Percentiles rank a stretch among this genome's conserved stretches.
Evolutionary conservation across 2,888 invertebrate species (phyloP).

Genomic region (Mimas tiliae): DNA sequence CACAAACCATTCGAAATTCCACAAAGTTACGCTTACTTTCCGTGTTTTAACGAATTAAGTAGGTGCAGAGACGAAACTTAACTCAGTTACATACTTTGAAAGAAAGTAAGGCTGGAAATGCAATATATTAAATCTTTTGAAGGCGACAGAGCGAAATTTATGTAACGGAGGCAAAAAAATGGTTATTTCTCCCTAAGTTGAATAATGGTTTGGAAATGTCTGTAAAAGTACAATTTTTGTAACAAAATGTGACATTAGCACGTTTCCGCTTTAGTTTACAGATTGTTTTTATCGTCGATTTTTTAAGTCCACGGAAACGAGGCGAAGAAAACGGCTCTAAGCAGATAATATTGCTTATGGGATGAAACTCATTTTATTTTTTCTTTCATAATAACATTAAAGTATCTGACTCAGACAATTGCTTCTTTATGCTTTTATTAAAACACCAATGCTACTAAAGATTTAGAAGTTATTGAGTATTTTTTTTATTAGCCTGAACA

Average conservation of each 20-base stretch:
- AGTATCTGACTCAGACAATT: too few relatives aligned
- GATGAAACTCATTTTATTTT: background rate
- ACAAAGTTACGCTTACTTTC: constrained; percentile 24
- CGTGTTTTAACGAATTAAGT: constrained; percentile 29
- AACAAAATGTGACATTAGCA: constrained; percentile 21
- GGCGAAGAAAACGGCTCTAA: background rate
- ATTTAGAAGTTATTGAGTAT: too few relatives aligned
- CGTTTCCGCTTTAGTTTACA: constrained; percentile 21
- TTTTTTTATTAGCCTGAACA: too few relatives aligned
- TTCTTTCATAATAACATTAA: too few relatives aligned
- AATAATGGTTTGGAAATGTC: constrained; percentile 23
- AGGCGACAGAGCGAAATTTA: constrained; percentile 23
- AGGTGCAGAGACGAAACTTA: constrained; percentile 22
- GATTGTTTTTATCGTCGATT: constrained; percentile 5
- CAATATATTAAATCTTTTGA: constrained; percentile 26
- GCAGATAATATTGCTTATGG: background rate
- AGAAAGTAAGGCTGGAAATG: constrained; percentile 17
- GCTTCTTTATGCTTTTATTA: too few relatives aligned
- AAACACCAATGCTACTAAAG: too few relatives aligned
- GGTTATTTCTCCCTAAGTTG: constrained; percentile 3
- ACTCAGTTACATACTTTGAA: constrained; percentile 26
- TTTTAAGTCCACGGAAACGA: background rate
- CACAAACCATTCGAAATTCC: constrained; percentile 20
- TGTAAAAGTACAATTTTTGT: constrained; percentile 16
- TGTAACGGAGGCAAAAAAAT: constrained; percentile 23